Evolutionary conservation across 2,113 vertebrate genomes (phyloP).

Genomic region (Orycteropus afer): DNA sequence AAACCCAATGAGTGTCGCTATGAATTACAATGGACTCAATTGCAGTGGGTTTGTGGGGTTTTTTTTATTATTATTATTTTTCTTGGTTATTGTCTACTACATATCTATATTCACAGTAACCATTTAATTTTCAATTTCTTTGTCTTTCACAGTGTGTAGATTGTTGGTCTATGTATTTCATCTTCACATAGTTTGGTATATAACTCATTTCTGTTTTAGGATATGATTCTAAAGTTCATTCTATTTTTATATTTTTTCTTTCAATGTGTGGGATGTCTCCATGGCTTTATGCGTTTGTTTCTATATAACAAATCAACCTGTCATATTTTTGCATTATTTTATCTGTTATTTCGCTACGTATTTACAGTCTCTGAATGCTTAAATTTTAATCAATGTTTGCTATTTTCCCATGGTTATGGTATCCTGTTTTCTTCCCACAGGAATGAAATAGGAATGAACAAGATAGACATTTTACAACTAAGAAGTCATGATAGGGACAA

Average conservation of each 20-base stretch:
- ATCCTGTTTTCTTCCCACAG: not conserved
- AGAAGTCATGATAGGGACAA: not conserved
- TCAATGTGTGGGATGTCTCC: not conserved
- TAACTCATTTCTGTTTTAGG: too few species aligned
- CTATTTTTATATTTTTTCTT: not conserved
- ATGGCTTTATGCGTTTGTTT: not conserved
- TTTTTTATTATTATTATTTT: too few species aligned
- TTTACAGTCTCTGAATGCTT: not conserved
- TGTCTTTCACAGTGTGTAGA: not conserved
- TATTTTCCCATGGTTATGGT: not conserved
- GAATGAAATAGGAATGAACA: not conserved
- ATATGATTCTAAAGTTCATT: not conserved
- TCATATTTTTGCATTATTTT: not conserved
- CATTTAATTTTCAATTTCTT: not conserved
- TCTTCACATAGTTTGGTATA: not conserved
- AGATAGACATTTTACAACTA: not conserved
- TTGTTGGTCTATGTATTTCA: not conserved
- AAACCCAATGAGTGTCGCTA: too few species aligned
- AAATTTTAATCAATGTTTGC: not conserved
- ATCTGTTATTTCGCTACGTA: not conserved
- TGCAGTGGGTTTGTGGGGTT: too few species aligned
- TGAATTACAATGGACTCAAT: too few species aligned
- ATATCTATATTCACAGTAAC: not conserved
- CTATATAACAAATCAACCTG: not conserved
- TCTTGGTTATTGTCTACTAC: not conserved